A percentile compares a stretch with the other conserved stretches of the same genome.
These are phyloP conservation scores for Petrophora chlorosata DNA, from an alignment of 2,888 invertebrate species.

Conservation along the genomic window DNA sequence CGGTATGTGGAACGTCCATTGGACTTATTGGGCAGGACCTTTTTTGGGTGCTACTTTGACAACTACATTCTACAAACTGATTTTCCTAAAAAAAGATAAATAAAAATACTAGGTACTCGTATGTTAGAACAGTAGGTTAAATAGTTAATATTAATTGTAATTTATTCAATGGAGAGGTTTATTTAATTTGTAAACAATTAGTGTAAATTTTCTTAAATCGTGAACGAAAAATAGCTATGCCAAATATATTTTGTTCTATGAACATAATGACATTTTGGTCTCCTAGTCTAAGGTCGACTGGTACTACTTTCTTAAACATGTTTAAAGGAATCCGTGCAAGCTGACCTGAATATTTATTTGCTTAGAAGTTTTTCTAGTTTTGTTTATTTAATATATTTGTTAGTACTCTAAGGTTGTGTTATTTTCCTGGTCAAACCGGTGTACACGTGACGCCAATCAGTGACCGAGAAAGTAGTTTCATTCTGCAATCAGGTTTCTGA, in stretches of 20 bases:
- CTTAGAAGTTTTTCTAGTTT: too few species aligned
- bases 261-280: constrained; percentile 1
- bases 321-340: too few species aligned
- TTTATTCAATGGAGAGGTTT: too few species aligned
- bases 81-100: constrained; percentile 46
- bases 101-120: too few species aligned
- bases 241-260: constrained; percentile 4
- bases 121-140: too few species aligned
- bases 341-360: too few species aligned
- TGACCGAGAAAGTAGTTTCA: background rate
- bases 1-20: constrained; percentile 86
- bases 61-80: constrained; percentile 56
- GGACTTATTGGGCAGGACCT: constrained; percentile 90
- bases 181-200: too few species aligned
- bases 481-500: too few species aligned
- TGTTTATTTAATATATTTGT: too few species aligned
- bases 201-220: background rate
- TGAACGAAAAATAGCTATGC: background rate
- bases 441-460: background rate
- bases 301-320: too few species aligned
- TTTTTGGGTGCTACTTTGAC: constrained; percentile 58
- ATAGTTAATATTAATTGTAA: too few species aligned
- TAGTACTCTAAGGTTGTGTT: background rate
- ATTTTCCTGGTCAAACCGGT: background rate
- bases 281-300: too few species aligned